Evolutionary conservation across 1,140 invertebrate species (phyloP).

Genomic region (Drosophila prosaltans): DNA sequence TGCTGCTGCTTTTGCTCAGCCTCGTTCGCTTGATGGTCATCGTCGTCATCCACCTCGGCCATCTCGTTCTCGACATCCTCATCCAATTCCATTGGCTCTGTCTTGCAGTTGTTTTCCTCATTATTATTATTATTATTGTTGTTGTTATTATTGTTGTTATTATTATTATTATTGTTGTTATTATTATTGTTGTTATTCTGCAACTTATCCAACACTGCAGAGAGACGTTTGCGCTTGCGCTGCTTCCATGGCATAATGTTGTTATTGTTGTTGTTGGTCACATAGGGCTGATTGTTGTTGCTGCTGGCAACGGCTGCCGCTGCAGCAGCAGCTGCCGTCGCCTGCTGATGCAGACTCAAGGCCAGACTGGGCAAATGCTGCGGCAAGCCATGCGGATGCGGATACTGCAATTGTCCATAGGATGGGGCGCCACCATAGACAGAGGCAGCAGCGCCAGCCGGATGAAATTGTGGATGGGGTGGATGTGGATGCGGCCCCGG

Average conservation of each 20-base stretch:
- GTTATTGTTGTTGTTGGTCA: slow-evolving; percentile 85
- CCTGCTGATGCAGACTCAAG: slow-evolving; percentile 65
- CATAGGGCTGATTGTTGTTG: slow-evolving; percentile 85
- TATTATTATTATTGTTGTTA: slow-evolving; percentile 67
- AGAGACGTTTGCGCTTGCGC: slow-evolving; percentile 89
- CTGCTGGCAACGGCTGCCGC: slow-evolving; percentile 60
- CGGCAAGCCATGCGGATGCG: slow-evolving; percentile 57
- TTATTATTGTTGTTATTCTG: slow-evolving; percentile 83
- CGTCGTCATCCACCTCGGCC: slow-evolving; percentile 45
- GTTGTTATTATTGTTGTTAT: slow-evolving; percentile 18
- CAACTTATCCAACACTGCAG: slow-evolving; percentile 89
- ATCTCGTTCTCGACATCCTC: slow-evolving; percentile 40
- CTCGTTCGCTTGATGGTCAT: slow-evolving; percentile 36
- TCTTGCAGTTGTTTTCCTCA: slow-evolving; percentile 57
- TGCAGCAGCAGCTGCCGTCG: slow-evolving; percentile 67
- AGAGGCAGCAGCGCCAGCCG: slow-evolving; percentile 59
- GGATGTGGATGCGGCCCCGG: slow-evolving; percentile 43
- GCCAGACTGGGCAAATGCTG: slow-evolving; percentile 52
- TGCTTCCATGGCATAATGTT: slow-evolving; percentile 84
- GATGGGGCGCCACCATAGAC: slow-evolving; percentile 35
- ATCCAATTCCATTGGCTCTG: slow-evolving; percentile 82
- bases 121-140: background rate
- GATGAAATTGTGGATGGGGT: slow-evolving; percentile 50
- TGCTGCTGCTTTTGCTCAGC: slow-evolving; percentile 43
- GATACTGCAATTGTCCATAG: slow-evolving; percentile 71